Percentiles rank a stretch among this genome's conserved stretches.
Evolutionary conservation across 2,797 vertebrate genomes (phyloP).

Genomic region (Coregonus ussuriensis): DNA sequence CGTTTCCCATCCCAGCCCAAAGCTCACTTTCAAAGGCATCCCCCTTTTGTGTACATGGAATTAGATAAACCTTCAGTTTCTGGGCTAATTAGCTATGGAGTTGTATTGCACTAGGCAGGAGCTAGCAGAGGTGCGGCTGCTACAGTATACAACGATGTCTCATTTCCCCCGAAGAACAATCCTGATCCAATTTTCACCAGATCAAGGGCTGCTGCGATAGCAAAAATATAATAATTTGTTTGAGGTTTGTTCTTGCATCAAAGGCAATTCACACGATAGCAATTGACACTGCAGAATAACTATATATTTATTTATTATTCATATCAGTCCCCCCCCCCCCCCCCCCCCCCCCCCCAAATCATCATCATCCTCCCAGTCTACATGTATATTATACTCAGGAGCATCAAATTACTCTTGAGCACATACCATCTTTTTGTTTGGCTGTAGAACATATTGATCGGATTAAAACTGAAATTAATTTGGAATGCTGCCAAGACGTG

Average conservation of each 20-base stretch:
- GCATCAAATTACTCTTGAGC: conserved; percentile 28
- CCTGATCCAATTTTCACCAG: conserved; percentile 43
- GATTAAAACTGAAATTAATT: conserved; percentile 35
- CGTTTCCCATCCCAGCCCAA: conserved; percentile 15
- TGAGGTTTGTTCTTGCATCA: conserved; percentile 46
- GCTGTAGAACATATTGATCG: conserved; percentile 29
- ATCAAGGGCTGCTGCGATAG: conserved; percentile 43
- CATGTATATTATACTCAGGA: conserved; percentile 31
- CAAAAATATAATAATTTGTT: conserved; percentile 47
- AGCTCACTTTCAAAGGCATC: conserved; percentile 16
- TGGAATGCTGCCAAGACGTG: conserved; percentile 27
- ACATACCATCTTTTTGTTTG: conserved; percentile 28
- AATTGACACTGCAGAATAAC: conserved; percentile 5
- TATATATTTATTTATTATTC: conserved; percentile 35
- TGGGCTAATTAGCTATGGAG: conserved; percentile 26
- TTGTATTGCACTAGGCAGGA: not conserved
- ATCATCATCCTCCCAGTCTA: conserved; percentile 17
- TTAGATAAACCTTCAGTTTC: conserved; percentile 20
- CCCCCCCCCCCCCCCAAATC: conserved; percentile 8
- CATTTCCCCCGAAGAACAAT: conserved; percentile 36
- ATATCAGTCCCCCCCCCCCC: not conserved
- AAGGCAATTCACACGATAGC: conserved; percentile 27
- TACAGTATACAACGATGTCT: conserved; percentile 8
- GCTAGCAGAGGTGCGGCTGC: conserved; percentile 7
- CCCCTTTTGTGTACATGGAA: conserved; percentile 19